These are phyloP conservation scores for Leptinotarsa haldemani DNA, from an alignment of 2,888 invertebrate species.

Conservation along the genomic window DNA sequence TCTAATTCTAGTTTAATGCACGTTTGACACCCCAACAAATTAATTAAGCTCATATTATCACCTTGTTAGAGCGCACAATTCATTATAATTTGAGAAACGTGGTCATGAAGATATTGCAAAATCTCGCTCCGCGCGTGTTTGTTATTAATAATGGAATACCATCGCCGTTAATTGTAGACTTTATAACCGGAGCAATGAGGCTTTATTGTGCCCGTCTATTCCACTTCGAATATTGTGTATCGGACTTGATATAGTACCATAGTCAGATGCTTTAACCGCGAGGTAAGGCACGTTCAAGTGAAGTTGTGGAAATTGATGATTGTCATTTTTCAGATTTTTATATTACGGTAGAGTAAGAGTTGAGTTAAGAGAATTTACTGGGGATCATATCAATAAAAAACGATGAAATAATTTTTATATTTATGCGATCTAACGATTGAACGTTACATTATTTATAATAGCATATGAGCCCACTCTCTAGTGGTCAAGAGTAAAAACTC, in stretches of 20 bases:
- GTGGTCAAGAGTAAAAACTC: too few species aligned
- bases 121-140: constrained; percentile 44
- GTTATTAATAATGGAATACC: constrained; percentile 52
- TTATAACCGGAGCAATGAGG: constrained; percentile 51
- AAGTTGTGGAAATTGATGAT: too few species aligned
- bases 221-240: constrained; percentile 43
- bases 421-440: too few species aligned
- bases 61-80: constrained; percentile 52
- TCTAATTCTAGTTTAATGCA: constrained; percentile 48
- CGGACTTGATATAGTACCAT: background rate
- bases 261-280: background rate
- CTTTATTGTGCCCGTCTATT: constrained; percentile 49
- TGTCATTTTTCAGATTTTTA: too few species aligned
- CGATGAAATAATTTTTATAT: too few species aligned
- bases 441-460: too few species aligned
- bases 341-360: too few species aligned
- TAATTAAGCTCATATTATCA: constrained; percentile 50
- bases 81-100: constrained; percentile 50
- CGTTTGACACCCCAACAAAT: constrained; percentile 46
- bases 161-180: constrained; percentile 51
- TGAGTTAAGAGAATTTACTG: too few species aligned
- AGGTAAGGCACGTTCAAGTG: too few species aligned
- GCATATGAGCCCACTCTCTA: too few species aligned
- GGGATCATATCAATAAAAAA: too few species aligned
- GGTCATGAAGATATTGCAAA: constrained; percentile 51